Base-by-base conservation (phyloP, 1,140 invertebrate genomes). In the Saccostrea glomerata region DNA sequence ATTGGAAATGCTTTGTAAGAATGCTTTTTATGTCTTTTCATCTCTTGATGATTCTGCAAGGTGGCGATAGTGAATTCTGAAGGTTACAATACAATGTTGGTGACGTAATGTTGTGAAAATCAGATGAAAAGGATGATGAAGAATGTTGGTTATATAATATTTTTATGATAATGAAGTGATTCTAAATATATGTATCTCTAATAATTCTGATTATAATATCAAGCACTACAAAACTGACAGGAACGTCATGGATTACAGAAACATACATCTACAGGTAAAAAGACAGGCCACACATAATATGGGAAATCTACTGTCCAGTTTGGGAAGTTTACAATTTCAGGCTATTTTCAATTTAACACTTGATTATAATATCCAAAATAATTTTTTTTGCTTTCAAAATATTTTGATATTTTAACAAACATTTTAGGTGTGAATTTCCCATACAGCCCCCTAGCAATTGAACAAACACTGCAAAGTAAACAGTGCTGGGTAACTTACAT, bases 401-500 rank as follows among this genome's bases (percentile, higher is more conserved):
- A 63, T 63, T 47, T 47, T 63, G 7, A 63, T 63, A 20, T 63
- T 3, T n/a, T 63, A 20, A 25, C 7, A 0, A 36, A 30, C 11
- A 77, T 25, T 36, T 77, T 77, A 13, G 13, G 15, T 77, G 25
- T 77, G 30, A 36, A 77, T 77, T 77, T 77, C 70, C 70, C 70
- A 77, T 77, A 77, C 70, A 77, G 30, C 2, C 25, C 23, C 70
- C 70, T 77, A 77, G 70, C 70, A 36, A 77, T 15, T 12, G 70
- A 23, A 77, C 70, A 77, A 77, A 77, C 70, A 77, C 70, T 77
- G 70, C 70, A 82, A 86, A 88, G 82, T n/a, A 88, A 84, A 84
- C 54, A 54, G 40, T 87, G 60, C 56, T 60, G 84, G 17, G 36
- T 36, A 87, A 91, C 90, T 91, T 88, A 91, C 90, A 89, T 91